Percentiles rank a stretch among this genome's conserved stretches.
phyloP scores from a whole-genome alignment of 2,113 vertebrate genomes.

The Mixornis gularis region DNA sequence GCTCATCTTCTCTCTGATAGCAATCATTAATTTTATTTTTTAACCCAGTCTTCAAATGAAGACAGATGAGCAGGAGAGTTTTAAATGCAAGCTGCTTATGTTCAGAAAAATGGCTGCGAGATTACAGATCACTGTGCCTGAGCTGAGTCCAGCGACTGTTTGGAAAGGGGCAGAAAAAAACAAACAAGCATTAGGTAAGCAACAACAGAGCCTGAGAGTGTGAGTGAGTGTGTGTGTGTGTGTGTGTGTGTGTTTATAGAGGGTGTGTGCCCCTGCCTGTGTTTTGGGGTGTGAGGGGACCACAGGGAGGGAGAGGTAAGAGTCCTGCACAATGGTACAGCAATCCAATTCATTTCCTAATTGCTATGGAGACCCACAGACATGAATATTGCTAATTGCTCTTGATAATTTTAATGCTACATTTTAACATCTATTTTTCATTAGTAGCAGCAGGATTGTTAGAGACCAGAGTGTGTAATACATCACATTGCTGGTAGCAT shows the following conservation, averaged over 20 bases:
- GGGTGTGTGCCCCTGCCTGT: accelerated
- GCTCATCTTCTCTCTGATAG: slow-evolving; percentile 86
- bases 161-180: slow-evolving; percentile 11
- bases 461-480: neutral
- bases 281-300: neutral
- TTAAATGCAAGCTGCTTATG: slow-evolving; percentile 82
- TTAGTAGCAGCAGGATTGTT: neutral
- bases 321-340: neutral
- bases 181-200: neutral
- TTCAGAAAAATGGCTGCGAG: slow-evolving; percentile 77
- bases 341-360: neutral
- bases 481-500: neutral
- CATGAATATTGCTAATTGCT: slow-evolving; percentile 39
- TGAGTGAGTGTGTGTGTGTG: neutral
- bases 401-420: slow-evolving; percentile 30
- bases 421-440: slow-evolving; percentile 34
- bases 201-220: neutral
- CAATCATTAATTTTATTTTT: slow-evolving; percentile 93
- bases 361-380: slow-evolving; percentile 32
- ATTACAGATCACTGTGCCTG: slow-evolving; percentile 66
- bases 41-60: slow-evolving; percentile 89
- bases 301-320: neutral
- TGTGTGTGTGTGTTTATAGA: neutral
- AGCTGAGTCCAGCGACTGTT: slow-evolving; percentile 44
- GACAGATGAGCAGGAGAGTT: slow-evolving; percentile 81